Evolutionary conservation across 2,888 invertebrate genomes (phyloP), one percentile per base, ranked within the genome.

Genomic region (Brachyopa scutellaris): DNA sequence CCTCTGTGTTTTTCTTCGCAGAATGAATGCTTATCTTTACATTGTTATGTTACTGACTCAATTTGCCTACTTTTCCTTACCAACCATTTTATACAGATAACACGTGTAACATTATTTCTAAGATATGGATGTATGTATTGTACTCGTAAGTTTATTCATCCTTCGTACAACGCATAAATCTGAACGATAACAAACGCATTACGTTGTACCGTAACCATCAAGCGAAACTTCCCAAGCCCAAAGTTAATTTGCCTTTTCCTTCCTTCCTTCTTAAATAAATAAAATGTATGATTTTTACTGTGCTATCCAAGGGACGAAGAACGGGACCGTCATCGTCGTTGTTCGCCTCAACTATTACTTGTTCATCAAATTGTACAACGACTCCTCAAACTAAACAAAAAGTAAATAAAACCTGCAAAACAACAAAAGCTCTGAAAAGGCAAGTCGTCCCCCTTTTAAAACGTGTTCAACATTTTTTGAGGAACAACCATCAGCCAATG

Each of bases 391-490:
- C 76, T 70, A 76, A n/a, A 82, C 70, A 70, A 70, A 76, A 77
- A 53, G 21, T 59, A 77, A 82, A 72, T 55, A 82, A 76, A 51
- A 64, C 4, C 36, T 23, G 21, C 8, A 21, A 38, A 19, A 21
- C 45, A 53, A 40, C 26, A 26, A 26, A 26, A 26, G 26, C 26
- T 6, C 3, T 26, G 26, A 26, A 3, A 6, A 3, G 26, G 26
- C n/a, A n/a, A n/a, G n/a, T 5, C 61, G 29, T n/a, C 45, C 13
- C 9, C 29, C 15, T 51, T 74, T 62, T 69, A 64, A 64, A 70
- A 70, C 64, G 57, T 80, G 80, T 70, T 72, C 66, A 82, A 77
- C 70, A 82, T 70, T 82, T n/a, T n/a, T 77, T 82, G 77, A 82
- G 66, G 26, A 77, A 72, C 66, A 82, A 77, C 70, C 69, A 67